Evolutionary conservation across 2,113 vertebrate genomes (phyloP).

Genomic region (Empidonax alnorum): DNA sequence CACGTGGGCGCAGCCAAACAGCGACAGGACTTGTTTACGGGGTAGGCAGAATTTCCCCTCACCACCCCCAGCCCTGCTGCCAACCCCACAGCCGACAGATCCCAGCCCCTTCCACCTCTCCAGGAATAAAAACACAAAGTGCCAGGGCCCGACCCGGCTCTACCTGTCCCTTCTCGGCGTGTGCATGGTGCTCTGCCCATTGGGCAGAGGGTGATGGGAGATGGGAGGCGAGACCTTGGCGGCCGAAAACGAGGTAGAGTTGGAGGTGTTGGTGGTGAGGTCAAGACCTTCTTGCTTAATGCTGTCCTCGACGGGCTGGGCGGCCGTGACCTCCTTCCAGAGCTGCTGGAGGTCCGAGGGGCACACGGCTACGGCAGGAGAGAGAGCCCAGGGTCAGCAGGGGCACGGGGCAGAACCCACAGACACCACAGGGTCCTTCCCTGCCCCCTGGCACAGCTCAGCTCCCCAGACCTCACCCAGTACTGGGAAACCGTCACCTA

Average conservation of each 20-base stretch:
- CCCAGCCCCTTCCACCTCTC: neutral
- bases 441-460: neutral
- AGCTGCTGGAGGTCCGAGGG: conserved; percentile 97
- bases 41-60: neutral
- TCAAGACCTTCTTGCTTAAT: conserved; percentile 97
- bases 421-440: neutral
- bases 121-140: neutral
- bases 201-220: conserved; percentile 91
- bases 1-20: neutral
- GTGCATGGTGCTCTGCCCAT: conserved; percentile 93
- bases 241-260: conserved; percentile 96
- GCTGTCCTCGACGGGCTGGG: conserved; percentile 89
- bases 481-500: neutral
- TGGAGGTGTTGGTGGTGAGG: conserved; percentile 94
- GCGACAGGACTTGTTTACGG: accelerated
- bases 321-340: conserved; percentile 93
- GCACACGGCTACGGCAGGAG: conserved; percentile 82
- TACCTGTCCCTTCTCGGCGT: conserved; percentile 98
- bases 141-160: neutral
- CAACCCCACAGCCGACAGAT: accelerated
- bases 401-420: neutral
- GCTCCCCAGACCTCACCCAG: neutral
- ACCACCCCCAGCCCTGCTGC: neutral
- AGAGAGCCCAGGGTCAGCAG: accelerated
- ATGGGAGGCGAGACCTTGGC: conserved; percentile 93